Conservation (phyloP, 2,888 invertebrate genomes). For the Trypoxylon attenuatum region DNA sequence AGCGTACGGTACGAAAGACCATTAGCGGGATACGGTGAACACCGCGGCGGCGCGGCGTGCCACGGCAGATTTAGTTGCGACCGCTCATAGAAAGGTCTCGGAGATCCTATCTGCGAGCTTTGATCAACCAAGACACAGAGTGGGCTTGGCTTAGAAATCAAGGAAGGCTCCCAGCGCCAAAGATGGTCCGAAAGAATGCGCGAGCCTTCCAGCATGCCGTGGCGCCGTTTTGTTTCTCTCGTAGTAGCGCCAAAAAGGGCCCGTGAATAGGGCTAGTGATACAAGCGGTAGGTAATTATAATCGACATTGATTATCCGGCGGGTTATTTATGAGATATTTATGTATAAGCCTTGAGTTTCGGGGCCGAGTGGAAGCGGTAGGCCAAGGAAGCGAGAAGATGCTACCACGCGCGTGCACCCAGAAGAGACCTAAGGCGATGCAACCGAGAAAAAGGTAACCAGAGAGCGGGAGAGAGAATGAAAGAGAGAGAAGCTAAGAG, state of each 20-base stretch:
- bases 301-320: slow-evolving; percentile 59
- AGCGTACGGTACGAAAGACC: too few relatives aligned
- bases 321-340: slow-evolving; percentile 68
- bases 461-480: not conserved
- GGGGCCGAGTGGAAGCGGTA: not conserved
- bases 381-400: slow-evolving; percentile 18
- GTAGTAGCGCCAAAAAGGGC: slow-evolving; percentile 7
- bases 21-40: too few relatives aligned
- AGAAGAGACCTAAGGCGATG: not conserved
- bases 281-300: slow-evolving; percentile 56
- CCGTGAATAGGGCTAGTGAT: slow-evolving; percentile 28
- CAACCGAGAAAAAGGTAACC: not conserved
- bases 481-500: slow-evolving; percentile 1
- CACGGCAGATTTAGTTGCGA: not conserved
- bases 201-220: too few relatives aligned
- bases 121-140: not conserved
- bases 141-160: slow-evolving; percentile 4
- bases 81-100: too few relatives aligned
- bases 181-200: slow-evolving; percentile 15
- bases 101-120: not conserved
- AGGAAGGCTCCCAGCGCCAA: slow-evolving; percentile 10
- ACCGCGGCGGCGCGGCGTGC: not conserved
- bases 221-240: slow-evolving; percentile 12
- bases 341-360: slow-evolving; percentile 61
- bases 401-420: slow-evolving; percentile 12